Base-by-base conservation (phyloP, 1,140 invertebrate genomes). In the Agrilus planipennis region DNA sequence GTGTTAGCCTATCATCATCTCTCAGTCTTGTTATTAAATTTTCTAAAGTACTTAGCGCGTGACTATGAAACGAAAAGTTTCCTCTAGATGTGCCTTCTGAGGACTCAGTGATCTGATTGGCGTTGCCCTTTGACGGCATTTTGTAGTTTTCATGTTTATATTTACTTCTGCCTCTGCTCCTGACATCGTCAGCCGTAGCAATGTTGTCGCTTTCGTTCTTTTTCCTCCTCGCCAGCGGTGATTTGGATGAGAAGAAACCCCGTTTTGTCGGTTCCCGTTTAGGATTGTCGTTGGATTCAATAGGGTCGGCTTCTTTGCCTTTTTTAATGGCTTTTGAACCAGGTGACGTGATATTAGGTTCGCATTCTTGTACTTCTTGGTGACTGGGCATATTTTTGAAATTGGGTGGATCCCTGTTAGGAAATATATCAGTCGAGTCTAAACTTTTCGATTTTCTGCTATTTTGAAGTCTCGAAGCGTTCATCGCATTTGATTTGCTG, bases 391-490 rank as follows among this genome's bases (percentile, higher is more conserved):
- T 4, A 12, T n/a, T 36, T n/a, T 21, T 6, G 4, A 36, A n/a
- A 15, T 36, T 46, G 39, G 44, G 47, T 49, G 32, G 15, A 20
- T 52, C 49, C 4, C 31, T 47, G 23, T 45, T 39, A 15, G 47
- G 45, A 36, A 77, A 74, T 43, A 81, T 66, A 50, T 88, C 84
- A 48, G 80, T 83, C 0, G 83, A 88, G 58, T 89, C 86, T 9
- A 89, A 63, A 54, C 83, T 86, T 46, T 77, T 78, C 0, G 83
- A 87, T 56, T 89, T 89, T 0, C 84, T 84, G 48, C 79, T 83
- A 41, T 79, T 78, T 38, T 76, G 77, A 5, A 88, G 59, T 45
- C 75, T 74, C 0, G 77, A 68, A 16, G 70, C 68, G 2, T 53
- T 57, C 34, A 49, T 41, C 4, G 38, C 37, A 29, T 41, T 55